A percentile compares a stretch with the other conserved stretches of the same genome.
Evolutionary conservation across 23 tunicate genomes (phyloP).

Genomic region (Oikopleura vanhoeffeni): DNA sequence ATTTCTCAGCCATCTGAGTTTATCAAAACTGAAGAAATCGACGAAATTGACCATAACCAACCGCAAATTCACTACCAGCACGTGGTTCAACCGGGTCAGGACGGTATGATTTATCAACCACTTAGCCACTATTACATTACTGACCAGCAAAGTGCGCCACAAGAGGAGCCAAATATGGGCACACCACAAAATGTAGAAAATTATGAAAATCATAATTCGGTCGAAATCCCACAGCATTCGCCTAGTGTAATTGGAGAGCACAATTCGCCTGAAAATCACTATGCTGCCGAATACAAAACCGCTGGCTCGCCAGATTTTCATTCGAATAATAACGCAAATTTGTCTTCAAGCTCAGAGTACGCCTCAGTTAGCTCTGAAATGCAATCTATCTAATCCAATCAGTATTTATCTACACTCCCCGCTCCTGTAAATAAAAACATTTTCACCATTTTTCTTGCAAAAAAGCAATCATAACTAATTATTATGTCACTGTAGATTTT

Average conservation of each 20-base stretch:
- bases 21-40: background rate
- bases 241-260: background rate
- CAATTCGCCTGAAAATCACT: background rate
- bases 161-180: background rate
- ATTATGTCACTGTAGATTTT: too few relatives aligned
- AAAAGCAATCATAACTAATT: too few relatives aligned
- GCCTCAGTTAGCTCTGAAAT: conserved; percentile 1
- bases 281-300: background rate
- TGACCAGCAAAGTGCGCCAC: background rate
- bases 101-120: background rate
- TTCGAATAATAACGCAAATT: background rate
- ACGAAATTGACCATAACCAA: background rate
- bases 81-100: background rate
- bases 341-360: conserved; percentile 9
- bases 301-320: background rate
- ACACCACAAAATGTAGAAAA: background rate
- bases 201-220: background rate
- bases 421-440: too few relatives aligned
- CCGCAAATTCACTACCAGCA: background rate
- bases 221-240: background rate
- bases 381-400: background rate
- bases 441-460: too few relatives aligned
- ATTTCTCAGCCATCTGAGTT: background rate
- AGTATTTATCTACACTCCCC: too few relatives aligned
- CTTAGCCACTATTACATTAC: background rate